Conservation (phyloP, 2,113 vertebrate species). For the Puffinus mauretanicus region DNA sequence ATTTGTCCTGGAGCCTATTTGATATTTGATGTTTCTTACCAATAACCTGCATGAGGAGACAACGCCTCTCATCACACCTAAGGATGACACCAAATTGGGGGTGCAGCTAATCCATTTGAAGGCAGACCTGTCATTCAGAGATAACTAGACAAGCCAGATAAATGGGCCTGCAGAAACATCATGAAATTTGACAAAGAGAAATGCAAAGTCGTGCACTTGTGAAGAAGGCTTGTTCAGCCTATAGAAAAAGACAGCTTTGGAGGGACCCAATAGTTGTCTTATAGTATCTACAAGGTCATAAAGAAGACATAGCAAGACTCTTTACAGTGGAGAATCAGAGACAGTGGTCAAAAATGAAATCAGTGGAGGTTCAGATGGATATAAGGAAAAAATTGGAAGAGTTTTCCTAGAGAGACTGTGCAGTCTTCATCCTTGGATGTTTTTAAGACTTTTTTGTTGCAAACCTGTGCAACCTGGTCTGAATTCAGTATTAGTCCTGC, state of each 20-base stretch:
- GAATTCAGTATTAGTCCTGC: neutral
- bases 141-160: neutral
- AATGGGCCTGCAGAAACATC: neutral
- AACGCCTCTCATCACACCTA: neutral
- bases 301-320: neutral
- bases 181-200: neutral
- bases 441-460: neutral
- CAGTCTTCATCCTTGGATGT: neutral
- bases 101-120: neutral
- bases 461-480: neutral
- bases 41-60: neutral
- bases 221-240: neutral
- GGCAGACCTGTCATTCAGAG: neutral
- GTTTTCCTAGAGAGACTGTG: neutral
- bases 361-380: neutral
- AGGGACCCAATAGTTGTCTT: neutral
- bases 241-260: neutral
- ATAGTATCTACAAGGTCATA: neutral
- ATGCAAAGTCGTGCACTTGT: neutral
- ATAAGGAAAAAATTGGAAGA: neutral
- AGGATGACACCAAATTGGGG: neutral
- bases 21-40: neutral
- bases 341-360: neutral
- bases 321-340: neutral
- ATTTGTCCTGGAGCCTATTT: neutral